Percentiles rank a stretch among this genome's conserved stretches.
Evolutionary conservation across 2,888 invertebrate genomes (phyloP).

Genomic region (Panzeria rudis): DNA sequence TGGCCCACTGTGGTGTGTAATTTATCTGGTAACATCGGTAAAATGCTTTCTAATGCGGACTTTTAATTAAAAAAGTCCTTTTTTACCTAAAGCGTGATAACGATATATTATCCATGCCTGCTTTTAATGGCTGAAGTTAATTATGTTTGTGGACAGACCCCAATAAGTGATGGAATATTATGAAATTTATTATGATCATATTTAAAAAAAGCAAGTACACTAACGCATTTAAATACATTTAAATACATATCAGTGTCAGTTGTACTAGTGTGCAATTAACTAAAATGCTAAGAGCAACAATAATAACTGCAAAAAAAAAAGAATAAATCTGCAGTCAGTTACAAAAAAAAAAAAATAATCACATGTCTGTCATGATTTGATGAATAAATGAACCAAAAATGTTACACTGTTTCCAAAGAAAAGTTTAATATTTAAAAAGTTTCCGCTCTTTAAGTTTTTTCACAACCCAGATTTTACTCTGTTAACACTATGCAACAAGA

Average conservation of each 20-base stretch:
- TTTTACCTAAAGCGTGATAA: neutral
- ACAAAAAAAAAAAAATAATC: neutral
- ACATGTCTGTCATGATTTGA: neutral
- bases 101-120: neutral
- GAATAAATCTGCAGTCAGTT: neutral
- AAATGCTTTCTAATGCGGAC: no score
- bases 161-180: conserved; percentile 6
- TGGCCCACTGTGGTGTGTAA: no score
- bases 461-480: no score
- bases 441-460: no score
- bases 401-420: conserved; percentile 1
- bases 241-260: conserved; percentile 11
- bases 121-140: neutral
- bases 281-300: neutral
- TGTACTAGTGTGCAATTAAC: neutral
- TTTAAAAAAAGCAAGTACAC: neutral
- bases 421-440: no score
- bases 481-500: no score
- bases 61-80: neutral
- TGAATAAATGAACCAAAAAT: conserved; percentile 4
- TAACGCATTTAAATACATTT: neutral
- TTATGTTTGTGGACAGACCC: neutral
- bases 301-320: neutral
- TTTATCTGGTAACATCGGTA: no score
- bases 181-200: conserved; percentile 9